Base-by-base conservation (phyloP, 2,888 invertebrate species). In the Alloplasta piceator region DNA sequence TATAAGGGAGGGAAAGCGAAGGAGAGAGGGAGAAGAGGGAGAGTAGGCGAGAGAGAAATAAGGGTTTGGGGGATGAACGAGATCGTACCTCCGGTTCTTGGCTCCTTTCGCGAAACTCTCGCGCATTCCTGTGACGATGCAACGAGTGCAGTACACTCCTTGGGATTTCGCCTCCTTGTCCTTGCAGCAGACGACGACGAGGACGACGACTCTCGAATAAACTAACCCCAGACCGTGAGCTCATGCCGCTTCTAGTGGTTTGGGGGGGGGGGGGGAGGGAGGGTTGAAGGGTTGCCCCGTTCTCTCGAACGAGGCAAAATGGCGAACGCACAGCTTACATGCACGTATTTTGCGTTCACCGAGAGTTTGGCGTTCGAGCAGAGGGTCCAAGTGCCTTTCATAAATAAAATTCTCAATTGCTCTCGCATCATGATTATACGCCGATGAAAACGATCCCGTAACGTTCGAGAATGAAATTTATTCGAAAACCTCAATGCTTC, bases 131-230 rank as follows among this genome's bases (percentile, higher is more conserved):
- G 14, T 71, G 43, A 61, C 72, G 38, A 14, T 12, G 60, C 14
- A 36, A 14, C 26, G 68, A 52, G 66, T 5, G 67, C 26, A 12
- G 16, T 10, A 41, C 14, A 52, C 56, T 68, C 16, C 60, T 66
- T 43, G 68, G 61, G 63, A 26, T 61, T 70, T 68, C 73, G 78
- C 67, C 78, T 67, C 61, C 67, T 63, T 41, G 75, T 71, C 61
- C 46, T 52, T 55, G 55, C 46, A 60, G 43, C 60, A 60, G 71
- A 61, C 39, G 55, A 68, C 68, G 67, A 77, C 60, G 46, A 39
- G 39, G 36, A 38, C 58, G 70, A 71, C 55, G 77, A 74, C 67
- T 72, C 77, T 77, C 70, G 74, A 78, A 70, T 81, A 78, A 81
- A 81, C 74, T 64, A 77, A 74, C 73, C 72, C 71, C 48, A 39